A percentile compares a stretch with the other conserved stretches of the same genome.
Evolutionary conservation across 2,113 vertebrate genomes (phyloP).

Genomic region (Sinosuthora webbiana): DNA sequence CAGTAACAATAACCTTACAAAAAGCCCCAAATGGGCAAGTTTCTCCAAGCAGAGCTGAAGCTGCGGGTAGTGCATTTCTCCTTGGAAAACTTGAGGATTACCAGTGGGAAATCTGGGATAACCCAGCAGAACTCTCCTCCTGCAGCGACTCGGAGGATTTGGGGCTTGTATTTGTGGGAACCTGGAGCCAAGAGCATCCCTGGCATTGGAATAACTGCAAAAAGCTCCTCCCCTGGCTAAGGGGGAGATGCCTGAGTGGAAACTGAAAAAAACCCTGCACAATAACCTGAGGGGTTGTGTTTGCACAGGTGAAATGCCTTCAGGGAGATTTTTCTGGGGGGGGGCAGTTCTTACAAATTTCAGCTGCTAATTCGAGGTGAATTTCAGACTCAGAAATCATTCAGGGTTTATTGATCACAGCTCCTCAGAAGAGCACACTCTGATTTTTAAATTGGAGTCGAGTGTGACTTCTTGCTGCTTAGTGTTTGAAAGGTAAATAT

Average conservation of each 20-base stretch:
- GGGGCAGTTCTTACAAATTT: background rate
- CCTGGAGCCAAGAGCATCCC: background rate
- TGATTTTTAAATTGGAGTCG: background rate
- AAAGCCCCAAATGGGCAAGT: background rate
- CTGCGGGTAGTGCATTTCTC: background rate
- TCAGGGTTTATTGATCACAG: background rate
- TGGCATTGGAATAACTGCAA: background rate
- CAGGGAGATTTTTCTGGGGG: background rate
- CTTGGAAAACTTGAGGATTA: background rate
- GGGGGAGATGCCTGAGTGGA: background rate
- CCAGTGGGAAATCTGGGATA: background rate
- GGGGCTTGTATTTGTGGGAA: background rate
- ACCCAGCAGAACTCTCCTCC: background rate
- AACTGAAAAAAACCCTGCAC: background rate
- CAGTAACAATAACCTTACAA: background rate
- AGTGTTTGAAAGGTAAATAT: background rate
- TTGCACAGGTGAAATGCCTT: background rate
- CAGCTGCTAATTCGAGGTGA: background rate
- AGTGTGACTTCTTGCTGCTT: background rate
- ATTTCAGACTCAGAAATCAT: background rate
- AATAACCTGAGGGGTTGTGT: background rate
- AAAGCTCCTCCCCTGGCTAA: background rate
- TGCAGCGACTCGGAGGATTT: background rate
- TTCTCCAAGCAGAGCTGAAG: background rate
- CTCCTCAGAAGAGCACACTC: background rate